Evolutionary conservation across 2,113 vertebrate species (phyloP).

Genomic region (Siniperca chuatsi): DNA sequence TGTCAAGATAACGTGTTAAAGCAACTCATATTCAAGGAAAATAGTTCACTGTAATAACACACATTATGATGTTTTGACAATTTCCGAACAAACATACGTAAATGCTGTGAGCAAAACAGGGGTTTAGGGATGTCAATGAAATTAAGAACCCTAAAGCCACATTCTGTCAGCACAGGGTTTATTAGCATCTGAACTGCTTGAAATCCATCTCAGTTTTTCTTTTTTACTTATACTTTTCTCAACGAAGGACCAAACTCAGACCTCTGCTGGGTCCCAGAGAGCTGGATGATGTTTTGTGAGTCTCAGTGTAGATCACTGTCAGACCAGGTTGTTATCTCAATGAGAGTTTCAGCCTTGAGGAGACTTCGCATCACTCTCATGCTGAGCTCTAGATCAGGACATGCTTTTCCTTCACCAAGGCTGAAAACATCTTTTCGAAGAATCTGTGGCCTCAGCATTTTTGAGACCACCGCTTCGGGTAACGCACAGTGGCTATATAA

Average conservation of each 20-base stretch:
- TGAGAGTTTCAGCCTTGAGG: slow-evolving; percentile 73
- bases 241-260: background rate
- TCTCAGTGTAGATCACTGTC: slow-evolving; percentile 45
- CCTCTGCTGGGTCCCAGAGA: background rate
- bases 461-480: background rate
- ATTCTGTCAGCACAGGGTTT: background rate
- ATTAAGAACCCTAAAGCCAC: background rate
- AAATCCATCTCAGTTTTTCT: background rate
- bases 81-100: slow-evolving; percentile 8
- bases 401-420: slow-evolving; percentile 81
- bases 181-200: background rate
- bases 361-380: slow-evolving; percentile 28
- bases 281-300: background rate
- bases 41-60: background rate
- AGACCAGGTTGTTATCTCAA: slow-evolving; percentile 69
- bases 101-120: background rate
- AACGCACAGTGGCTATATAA: slow-evolving; percentile 71
- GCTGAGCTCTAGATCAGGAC: slow-evolving; percentile 76
- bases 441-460: slow-evolving; percentile 45
- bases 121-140: background rate
- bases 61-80: background rate
- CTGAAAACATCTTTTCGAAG: slow-evolving; percentile 37
- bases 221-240: background rate
- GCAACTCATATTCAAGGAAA: slow-evolving; percentile 34
- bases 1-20: slow-evolving; percentile 57